Conservation (phyloP, 92 coral and sea anemone species). For the Umimayanthus kanabou region DNA sequence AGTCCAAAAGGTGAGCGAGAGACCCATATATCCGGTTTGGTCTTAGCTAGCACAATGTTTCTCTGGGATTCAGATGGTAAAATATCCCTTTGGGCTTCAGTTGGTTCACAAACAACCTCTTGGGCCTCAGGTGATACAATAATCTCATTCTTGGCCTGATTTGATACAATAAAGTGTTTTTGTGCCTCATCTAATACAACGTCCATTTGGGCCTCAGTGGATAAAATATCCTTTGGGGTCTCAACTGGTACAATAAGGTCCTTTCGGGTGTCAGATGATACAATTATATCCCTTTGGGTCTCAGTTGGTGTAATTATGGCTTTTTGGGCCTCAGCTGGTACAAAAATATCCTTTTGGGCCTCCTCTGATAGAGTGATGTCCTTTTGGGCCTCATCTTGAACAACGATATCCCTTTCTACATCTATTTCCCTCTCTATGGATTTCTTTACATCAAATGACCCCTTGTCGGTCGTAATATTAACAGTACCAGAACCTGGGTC, state of each 20-base stretch:
- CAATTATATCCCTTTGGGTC: background rate
- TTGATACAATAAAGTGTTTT: background rate
- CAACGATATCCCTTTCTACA: background rate
- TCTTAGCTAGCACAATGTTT: background rate
- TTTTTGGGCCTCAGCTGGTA: background rate
- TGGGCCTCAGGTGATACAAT: no score
- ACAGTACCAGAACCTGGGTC: background rate
- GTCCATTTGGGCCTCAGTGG: background rate
- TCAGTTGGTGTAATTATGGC: background rate
- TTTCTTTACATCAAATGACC: background rate
- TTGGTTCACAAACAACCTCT: background rate
- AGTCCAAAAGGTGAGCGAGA: constrained; percentile 29
- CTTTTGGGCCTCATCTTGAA: background rate
- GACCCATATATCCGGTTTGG: background rate
- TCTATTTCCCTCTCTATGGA: background rate
- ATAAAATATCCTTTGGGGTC: background rate
- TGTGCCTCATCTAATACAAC: background rate
- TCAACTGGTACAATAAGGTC: background rate
- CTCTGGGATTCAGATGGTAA: background rate
- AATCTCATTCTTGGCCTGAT: background rate
- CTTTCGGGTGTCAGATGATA: background rate
- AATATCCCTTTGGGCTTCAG: background rate
- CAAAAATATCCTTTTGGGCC: background rate
- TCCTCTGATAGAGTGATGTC: background rate
- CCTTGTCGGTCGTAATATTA: background rate